Percentiles rank a stretch among this genome's conserved stretches.
These are phyloP conservation scores for Pyrgilauda ruficollis DNA, from an alignment of 2,113 vertebrate genomes.

Conservation along the genomic window DNA sequence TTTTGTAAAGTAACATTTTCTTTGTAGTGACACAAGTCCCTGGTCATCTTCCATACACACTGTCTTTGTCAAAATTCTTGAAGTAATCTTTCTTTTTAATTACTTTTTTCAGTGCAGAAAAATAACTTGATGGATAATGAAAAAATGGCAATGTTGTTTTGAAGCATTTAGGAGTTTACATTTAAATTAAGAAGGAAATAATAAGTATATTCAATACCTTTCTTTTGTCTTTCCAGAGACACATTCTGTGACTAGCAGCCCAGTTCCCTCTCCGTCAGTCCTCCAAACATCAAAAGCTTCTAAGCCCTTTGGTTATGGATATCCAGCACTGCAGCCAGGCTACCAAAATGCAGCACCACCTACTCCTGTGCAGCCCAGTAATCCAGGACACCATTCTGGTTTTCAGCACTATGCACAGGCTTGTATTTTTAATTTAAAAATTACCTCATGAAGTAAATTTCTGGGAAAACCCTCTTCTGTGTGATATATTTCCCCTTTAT, in stretches of 20 bases:
- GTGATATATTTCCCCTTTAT: not conserved
- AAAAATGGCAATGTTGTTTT: not conserved
- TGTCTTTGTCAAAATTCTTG: not conserved
- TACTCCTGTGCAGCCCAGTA: conserved; percentile 66
- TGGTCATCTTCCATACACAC: not conserved
- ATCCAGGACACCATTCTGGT: conserved; percentile 70
- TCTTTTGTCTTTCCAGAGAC: conserved; percentile 62
- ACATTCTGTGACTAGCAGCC: conserved; percentile 68
- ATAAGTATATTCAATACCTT: not conserved
- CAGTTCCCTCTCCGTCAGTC: conserved; percentile 69
- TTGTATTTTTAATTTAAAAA: not conserved
- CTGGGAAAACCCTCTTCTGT: not conserved
- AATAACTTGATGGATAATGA: not conserved
- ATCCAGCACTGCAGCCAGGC: conserved; percentile 83
- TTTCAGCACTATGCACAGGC: conserved; percentile 82
- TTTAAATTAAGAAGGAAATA: not conserved
- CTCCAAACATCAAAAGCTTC: conserved; percentile 72
- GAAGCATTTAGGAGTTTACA: not conserved
- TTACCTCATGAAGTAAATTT: not conserved
- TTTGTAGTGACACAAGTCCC: not conserved
- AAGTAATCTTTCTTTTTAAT: not conserved
- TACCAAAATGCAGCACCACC: conserved; percentile 79
- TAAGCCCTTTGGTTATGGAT: conserved; percentile 87
- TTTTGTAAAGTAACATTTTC: not conserved
- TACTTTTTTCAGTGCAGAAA: not conserved